phyloP scores from a whole-genome alignment of 2,113 vertebrate species.

The Cololabis saira region DNA sequence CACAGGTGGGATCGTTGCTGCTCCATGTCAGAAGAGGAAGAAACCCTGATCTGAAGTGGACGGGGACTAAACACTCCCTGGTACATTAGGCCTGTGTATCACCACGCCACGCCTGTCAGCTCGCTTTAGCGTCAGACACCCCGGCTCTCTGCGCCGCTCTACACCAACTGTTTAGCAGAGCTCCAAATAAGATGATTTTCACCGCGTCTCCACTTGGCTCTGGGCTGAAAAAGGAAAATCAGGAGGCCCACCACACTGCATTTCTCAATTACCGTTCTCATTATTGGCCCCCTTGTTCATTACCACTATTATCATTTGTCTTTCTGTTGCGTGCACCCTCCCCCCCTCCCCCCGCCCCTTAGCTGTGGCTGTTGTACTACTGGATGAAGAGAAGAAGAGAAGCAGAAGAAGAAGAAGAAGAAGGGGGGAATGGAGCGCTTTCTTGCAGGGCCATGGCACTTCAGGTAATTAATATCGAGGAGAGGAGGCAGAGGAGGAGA shows the following conservation, averaged over 20 bases:
- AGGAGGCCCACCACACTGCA: constrained; percentile 52
- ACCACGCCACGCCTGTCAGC: constrained; percentile 54
- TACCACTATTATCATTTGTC: constrained; percentile 69
- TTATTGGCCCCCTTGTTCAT: constrained; percentile 74
- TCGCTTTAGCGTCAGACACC: constrained; percentile 47
- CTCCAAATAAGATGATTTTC: constrained; percentile 67
- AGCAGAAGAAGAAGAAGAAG: too few species aligned
- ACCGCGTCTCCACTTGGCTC: constrained; percentile 67
- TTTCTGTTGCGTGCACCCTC: constrained; percentile 54
- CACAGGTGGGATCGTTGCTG: constrained; percentile 21
- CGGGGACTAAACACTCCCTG: constrained; percentile 31
- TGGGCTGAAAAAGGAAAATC: constrained; percentile 59
- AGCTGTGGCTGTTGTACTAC: constrained; percentile 46
- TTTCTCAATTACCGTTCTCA: constrained; percentile 76
- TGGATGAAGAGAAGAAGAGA: constrained; percentile 63
- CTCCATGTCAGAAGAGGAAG: constrained; percentile 44
- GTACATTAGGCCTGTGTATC: constrained; percentile 38
- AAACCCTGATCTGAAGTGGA: constrained; percentile 5
- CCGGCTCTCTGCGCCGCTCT: constrained; percentile 21
- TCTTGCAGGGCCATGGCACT: constrained; percentile 82
- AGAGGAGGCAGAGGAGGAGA: constrained; percentile 88
- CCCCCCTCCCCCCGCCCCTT: constrained; percentile 72
- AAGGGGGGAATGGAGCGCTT: constrained; percentile 79
- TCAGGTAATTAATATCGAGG: constrained; percentile 92
- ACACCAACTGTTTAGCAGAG: constrained; percentile 55